Percentiles rank a stretch among this genome's conserved stretches.
Evolutionary conservation across 1,140 invertebrate genomes (phyloP).

Genomic region (Caenorhabditis tropicalis): DNA sequence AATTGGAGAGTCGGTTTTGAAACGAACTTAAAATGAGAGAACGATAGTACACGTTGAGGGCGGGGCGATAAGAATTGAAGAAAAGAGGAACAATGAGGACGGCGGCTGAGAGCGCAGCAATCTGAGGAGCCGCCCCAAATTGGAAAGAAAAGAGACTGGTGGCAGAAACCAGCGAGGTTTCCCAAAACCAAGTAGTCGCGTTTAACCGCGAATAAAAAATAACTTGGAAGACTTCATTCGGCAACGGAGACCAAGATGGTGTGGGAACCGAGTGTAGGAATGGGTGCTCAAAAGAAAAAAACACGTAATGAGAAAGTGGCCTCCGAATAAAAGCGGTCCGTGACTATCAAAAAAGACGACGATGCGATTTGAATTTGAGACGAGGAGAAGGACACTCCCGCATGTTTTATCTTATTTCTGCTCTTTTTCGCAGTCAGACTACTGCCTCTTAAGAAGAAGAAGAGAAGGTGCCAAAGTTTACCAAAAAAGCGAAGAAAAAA

Average conservation of each 20-base stretch:
- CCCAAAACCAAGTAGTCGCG: not conserved
- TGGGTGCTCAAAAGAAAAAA: not conserved
- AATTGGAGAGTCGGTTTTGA: not conserved
- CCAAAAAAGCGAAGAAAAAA: not conserved
- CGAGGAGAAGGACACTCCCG: not conserved
- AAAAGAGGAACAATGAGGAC: not conserved
- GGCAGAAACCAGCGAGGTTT: not conserved
- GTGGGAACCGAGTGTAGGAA: not conserved
- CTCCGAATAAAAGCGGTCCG: not conserved
- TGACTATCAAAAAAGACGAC: not conserved
- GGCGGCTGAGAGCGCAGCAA: not conserved
- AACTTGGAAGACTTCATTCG: not conserved
- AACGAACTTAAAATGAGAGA: not conserved
- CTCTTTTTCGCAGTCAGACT: not conserved
- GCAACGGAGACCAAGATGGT: not conserved
- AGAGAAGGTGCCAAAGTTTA: not conserved
- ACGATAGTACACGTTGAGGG: not conserved
- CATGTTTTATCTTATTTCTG: conserved; percentile 1
- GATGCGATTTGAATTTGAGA: not conserved
- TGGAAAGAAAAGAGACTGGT: not conserved
- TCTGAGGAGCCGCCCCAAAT: conserved; percentile 35
- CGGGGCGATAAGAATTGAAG: not conserved
- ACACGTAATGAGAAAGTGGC: not conserved
- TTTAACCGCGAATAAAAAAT: conserved; percentile 1
- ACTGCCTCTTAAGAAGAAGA: not conserved